Conservation (phyloP, 1,140 invertebrate species). For the Formica exsecta region DNA sequence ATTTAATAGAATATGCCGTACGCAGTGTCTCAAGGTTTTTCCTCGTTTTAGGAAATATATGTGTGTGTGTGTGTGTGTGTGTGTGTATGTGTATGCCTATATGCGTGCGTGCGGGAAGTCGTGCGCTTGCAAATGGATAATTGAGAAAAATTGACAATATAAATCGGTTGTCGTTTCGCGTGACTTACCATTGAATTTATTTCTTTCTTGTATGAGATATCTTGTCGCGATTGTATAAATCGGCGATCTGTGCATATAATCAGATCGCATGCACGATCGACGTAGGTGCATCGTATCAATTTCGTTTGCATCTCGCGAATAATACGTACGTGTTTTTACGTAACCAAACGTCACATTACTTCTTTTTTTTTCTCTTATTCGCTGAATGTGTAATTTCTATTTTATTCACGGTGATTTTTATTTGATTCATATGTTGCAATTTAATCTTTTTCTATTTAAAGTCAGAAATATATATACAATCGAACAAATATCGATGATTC, state of each 20-base stretch:
- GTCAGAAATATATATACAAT: not conserved
- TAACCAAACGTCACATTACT: slow-evolving; percentile 13
- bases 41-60: not conserved
- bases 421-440: not conserved
- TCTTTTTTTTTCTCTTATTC: not conserved
- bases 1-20: not conserved
- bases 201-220: slow-evolving; percentile 11
- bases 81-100: not conserved
- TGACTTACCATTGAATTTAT: slow-evolving; percentile 18
- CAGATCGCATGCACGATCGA: not conserved
- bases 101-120: not conserved
- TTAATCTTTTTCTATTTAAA: slow-evolving; percentile 9
- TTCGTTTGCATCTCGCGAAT: slow-evolving; percentile 6
- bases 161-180: slow-evolving; percentile 9
- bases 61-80: not conserved
- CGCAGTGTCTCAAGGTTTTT: slow-evolving; percentile 22
- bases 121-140: not conserved
- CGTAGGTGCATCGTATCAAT: slow-evolving; percentile 18
- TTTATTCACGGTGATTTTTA: not conserved
- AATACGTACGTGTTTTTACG: slow-evolving; percentile 25
- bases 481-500: not conserved
- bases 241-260: slow-evolving; percentile 15
- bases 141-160: not conserved
- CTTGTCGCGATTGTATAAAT: slow-evolving; percentile 6
- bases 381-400: not conserved